Evolutionary conservation across 2,113 vertebrate species (phyloP).

Genomic region (Aptenodytes forsteri): DNA sequence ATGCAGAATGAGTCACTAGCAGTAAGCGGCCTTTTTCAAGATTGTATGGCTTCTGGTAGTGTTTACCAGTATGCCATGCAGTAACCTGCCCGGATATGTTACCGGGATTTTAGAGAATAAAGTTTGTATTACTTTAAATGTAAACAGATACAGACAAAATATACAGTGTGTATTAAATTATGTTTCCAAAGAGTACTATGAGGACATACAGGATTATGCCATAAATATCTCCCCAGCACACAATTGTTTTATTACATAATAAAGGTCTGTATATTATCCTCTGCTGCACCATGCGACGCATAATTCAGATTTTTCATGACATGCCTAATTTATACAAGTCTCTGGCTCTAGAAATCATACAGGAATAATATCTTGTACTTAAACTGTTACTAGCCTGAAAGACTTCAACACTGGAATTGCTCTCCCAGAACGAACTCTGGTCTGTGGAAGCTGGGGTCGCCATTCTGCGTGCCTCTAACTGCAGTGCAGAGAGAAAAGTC

Average conservation of each 20-base stretch:
- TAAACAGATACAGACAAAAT: slow-evolving; percentile 60
- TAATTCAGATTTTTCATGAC: slow-evolving; percentile 54
- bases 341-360: slow-evolving; percentile 24
- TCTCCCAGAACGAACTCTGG: neutral
- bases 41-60: slow-evolving; percentile 19
- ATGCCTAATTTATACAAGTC: slow-evolving; percentile 24
- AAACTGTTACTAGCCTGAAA: neutral
- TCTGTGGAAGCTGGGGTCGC: neutral
- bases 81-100: slow-evolving; percentile 59
- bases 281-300: neutral
- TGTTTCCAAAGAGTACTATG: slow-evolving; percentile 53
- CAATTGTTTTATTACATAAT: slow-evolving; percentile 70
- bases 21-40: neutral
- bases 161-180: slow-evolving; percentile 61
- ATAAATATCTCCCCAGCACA: slow-evolving; percentile 59
- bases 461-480: neutral
- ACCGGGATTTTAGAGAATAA: slow-evolving; percentile 40
- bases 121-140: slow-evolving; percentile 35
- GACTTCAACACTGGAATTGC: neutral
- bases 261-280: slow-evolving; percentile 60
- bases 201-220: slow-evolving; percentile 38
- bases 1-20: slow-evolving; percentile 10
- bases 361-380: neutral
- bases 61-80: slow-evolving; percentile 16
- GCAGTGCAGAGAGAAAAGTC: neutral